Evolutionary conservation across 2,888 invertebrate species (phyloP).

Genomic region (Eurytoma californica): DNA sequence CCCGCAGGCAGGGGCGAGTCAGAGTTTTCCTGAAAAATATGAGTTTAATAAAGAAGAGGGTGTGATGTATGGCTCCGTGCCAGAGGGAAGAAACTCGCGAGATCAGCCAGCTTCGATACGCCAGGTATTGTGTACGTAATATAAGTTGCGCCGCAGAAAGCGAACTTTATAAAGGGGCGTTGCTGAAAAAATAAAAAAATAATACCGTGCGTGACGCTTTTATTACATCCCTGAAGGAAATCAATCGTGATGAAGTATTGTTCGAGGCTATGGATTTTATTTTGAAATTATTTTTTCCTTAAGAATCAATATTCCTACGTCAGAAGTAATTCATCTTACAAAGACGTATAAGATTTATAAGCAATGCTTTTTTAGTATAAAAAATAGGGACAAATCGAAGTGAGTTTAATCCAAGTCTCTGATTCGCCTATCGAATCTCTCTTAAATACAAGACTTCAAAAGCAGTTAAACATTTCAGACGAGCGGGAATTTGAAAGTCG

Average conservation of each 20-base stretch:
- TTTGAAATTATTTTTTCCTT: background rate
- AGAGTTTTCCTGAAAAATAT: constrained; percentile 70
- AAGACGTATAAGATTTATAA: no score
- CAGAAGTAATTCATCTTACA: background rate
- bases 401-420: no score
- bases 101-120: constrained; percentile 71
- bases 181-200: constrained; percentile 38
- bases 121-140: constrained; percentile 66
- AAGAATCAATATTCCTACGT: background rate
- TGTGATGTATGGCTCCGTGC: constrained; percentile 69
- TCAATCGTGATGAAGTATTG: constrained; percentile 52
- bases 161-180: constrained; percentile 54
- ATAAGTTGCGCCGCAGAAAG: constrained; percentile 60
- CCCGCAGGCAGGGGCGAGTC: constrained; percentile 58
- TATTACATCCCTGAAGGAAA: constrained; percentile 55
- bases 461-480: background rate
- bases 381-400: no score
- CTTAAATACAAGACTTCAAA: no score
- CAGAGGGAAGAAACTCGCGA: constrained; percentile 65
- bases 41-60: constrained; percentile 73
- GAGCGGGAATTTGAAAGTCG: constrained; percentile 7
- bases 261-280: constrained; percentile 39
- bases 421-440: no score
- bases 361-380: no score
- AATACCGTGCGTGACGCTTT: constrained; percentile 51